phyloP scores from a whole-genome alignment of 2,797 vertebrate genomes.

The Micropoecilia bifurca region DNA sequence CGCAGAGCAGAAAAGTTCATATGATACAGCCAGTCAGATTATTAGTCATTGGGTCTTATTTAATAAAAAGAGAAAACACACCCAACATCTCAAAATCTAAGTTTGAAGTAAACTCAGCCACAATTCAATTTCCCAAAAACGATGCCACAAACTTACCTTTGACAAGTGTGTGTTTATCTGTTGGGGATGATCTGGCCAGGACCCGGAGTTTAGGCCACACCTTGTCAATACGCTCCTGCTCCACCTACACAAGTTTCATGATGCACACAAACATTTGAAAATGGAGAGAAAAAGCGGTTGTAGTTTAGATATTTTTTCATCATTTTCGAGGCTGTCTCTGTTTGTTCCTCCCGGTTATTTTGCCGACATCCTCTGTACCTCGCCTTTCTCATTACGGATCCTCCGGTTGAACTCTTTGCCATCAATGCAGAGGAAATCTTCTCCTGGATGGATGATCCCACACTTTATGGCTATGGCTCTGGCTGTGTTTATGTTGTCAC shows the following conservation, averaged over 20 bases:
- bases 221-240: constrained; percentile 93
- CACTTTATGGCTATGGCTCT: constrained; percentile 98
- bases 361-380: constrained; percentile 77
- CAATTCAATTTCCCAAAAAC: neutral
- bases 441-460: constrained; percentile 96
- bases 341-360: constrained; percentile 2
- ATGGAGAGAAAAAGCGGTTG: constrained; percentile 75
- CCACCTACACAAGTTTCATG: constrained; percentile 76
- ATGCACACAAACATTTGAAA: constrained; percentile 16
- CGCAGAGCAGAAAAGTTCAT: neutral
- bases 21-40: neutral
- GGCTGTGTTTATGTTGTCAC: constrained; percentile 99
- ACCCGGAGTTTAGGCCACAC: constrained; percentile 94
- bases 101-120: neutral
- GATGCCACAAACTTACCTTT: constrained; percentile 83
- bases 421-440: constrained; percentile 97
- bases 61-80: neutral
- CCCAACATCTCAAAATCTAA: neutral
- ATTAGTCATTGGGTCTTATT: neutral
- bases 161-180: constrained; percentile 92
- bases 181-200: constrained; percentile 91
- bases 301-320: constrained; percentile 14
- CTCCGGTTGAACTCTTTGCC: constrained; percentile 98
- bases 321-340: neutral
- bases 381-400: constrained; percentile 98